Conservation (phyloP, 2,113 vertebrate species). For the Bubo scandiacus region DNA sequence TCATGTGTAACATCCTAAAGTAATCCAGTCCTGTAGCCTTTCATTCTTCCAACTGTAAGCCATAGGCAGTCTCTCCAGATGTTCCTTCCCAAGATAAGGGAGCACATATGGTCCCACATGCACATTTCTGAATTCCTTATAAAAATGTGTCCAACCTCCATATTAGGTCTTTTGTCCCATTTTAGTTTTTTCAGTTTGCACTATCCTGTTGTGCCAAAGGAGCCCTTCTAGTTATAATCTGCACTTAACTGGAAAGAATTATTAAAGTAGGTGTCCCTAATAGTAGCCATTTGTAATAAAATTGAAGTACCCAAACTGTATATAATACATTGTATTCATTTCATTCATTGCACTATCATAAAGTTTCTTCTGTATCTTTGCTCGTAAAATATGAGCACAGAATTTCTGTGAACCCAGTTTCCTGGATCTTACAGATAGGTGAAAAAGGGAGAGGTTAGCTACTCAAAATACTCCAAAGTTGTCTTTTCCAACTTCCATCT, state of each 20-base stretch:
- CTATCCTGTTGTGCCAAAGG: background rate
- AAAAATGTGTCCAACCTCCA: background rate
- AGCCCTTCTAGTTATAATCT: background rate
- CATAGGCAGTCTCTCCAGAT: background rate
- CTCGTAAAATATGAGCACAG: background rate
- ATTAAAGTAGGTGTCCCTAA: background rate
- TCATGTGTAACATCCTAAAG: background rate
- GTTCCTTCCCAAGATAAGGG: background rate
- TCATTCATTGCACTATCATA: background rate
- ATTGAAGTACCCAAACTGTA: background rate
- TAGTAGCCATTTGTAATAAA: conserved; percentile 46
- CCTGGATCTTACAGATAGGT: background rate
- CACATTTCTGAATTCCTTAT: background rate
- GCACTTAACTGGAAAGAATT: background rate
- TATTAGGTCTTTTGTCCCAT: background rate
- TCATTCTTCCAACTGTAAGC: background rate
- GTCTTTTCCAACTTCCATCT: background rate
- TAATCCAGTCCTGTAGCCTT: background rate
- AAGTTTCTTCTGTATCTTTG: background rate
- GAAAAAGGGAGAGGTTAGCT: background rate
- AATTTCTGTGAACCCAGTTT: background rate
- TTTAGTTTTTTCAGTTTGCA: background rate
- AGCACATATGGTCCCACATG: background rate
- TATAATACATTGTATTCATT: conserved; percentile 35
- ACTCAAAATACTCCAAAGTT: background rate